Conservation (phyloP, 2,113 vertebrate genomes). For the Hypomesus transpacificus region DNA sequence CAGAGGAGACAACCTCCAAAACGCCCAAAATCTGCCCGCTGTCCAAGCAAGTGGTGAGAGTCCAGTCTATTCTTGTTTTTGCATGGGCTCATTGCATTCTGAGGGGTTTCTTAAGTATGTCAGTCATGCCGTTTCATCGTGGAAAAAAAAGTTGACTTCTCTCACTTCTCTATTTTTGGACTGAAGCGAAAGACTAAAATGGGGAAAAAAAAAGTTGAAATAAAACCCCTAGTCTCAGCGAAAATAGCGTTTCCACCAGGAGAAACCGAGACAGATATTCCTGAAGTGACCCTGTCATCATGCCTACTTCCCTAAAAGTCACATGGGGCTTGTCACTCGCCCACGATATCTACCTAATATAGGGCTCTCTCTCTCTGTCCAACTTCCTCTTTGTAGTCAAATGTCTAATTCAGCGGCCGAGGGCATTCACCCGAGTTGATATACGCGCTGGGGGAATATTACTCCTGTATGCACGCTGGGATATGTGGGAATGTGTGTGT, state of each 20-base stretch:
- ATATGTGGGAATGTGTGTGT: not conserved
- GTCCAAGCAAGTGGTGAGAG: slow-evolving; percentile 48
- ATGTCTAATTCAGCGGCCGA: not conserved
- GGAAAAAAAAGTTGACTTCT: not conserved
- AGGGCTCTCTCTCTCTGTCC: not conserved
- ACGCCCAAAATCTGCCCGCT: slow-evolving; percentile 30
- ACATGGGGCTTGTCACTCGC: not conserved
- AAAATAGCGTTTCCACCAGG: not conserved
- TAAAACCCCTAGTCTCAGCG: no score
- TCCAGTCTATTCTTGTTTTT: not conserved
- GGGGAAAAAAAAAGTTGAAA: not conserved
- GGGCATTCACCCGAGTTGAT: not conserved
- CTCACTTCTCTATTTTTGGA: slow-evolving; percentile 1
- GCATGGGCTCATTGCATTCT: not conserved
- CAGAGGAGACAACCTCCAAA: slow-evolving; percentile 19
- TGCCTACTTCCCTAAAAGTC: slow-evolving; percentile 32
- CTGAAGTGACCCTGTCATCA: slow-evolving; percentile 1
- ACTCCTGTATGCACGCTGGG: not conserved
- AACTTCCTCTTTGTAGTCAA: slow-evolving; percentile 13
- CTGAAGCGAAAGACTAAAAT: not conserved
- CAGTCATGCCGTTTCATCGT: not conserved
- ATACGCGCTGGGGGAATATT: not conserved
- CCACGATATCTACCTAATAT: slow-evolving; percentile 2
- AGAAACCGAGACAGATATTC: slow-evolving; percentile 8
- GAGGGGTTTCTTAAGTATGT: not conserved